Conservation (phyloP, 30 jellyfish, hydroid and myxozoan species). For the Rhopilema esculentum region DNA sequence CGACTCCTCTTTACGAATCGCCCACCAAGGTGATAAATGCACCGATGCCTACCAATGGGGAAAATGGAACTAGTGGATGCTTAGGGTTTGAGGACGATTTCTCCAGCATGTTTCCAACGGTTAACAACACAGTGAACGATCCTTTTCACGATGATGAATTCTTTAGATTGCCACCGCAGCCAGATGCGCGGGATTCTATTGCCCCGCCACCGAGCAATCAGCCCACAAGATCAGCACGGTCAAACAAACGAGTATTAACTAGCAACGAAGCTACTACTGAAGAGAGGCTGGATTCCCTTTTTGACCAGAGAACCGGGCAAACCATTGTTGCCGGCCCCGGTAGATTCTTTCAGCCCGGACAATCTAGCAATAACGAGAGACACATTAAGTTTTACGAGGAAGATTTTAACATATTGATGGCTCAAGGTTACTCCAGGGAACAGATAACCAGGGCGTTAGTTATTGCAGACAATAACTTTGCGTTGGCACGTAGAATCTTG, state of each 20-base stretch:
- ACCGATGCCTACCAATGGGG: not conserved
- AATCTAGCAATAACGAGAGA: slow-evolving; percentile 27
- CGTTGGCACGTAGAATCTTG: slow-evolving; percentile 87
- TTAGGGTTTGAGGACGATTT: slow-evolving; percentile 57
- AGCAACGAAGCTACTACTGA: slow-evolving; percentile 34
- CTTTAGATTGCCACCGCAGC: slow-evolving; percentile 20
- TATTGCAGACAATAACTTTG: slow-evolving; percentile 85
- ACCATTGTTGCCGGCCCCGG: slow-evolving; percentile 82
- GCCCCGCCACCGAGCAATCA: not conserved
- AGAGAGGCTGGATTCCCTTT: slow-evolving; percentile 45
- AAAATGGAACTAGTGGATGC: not conserved
- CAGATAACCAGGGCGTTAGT: slow-evolving; percentile 81
- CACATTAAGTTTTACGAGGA: slow-evolving; percentile 80
- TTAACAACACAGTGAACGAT: slow-evolving; percentile 17
- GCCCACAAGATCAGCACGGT: slow-evolving; percentile 43
- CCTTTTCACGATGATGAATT: slow-evolving; percentile 70
- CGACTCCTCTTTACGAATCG: slow-evolving; percentile 14
- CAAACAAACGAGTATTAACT: slow-evolving; percentile 17
- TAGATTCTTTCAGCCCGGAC: slow-evolving; percentile 72
- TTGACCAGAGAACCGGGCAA: slow-evolving; percentile 72
- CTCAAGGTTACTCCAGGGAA: slow-evolving; percentile 93
- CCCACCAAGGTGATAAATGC: slow-evolving; percentile 32
- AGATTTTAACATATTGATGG: slow-evolving; percentile 78
- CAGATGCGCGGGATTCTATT: not conserved
- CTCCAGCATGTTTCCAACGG: slow-evolving; percentile 37